Conservation (phyloP, 2,888 invertebrate species). For the Dichetophora obliterata region DNA sequence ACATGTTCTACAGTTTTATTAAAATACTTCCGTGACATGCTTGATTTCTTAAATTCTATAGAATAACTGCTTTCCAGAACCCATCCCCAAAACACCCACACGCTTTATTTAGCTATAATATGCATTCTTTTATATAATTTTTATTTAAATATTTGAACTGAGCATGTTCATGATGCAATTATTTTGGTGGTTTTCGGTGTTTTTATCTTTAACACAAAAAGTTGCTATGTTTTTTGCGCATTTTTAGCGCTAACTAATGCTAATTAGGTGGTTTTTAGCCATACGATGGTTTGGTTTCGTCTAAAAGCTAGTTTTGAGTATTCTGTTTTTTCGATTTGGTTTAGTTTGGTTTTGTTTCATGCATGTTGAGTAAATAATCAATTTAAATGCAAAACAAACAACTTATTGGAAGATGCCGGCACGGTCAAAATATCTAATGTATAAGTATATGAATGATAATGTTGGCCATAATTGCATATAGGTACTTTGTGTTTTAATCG, state of each 20-base stretch:
- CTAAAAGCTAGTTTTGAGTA: background rate
- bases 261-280: background rate
- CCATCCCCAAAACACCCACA: no score
- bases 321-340: background rate
- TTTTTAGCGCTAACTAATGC: background rate
- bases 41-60: no score
- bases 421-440: background rate
- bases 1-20: no score
- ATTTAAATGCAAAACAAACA: background rate
- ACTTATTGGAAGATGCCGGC: background rate
- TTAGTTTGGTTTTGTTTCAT: background rate
- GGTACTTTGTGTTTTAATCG: no score
- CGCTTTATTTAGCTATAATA: no score
- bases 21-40: no score
- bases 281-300: background rate
- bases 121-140: background rate
- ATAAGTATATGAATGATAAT: background rate
- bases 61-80: no score
- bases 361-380: background rate
- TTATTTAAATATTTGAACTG: background rate
- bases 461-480: background rate
- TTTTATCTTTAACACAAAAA: background rate
- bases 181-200: background rate
- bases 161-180: conserved; percentile 12
- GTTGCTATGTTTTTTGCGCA: background rate